Percentiles rank a stretch among this genome's conserved stretches.
Conservation (phyloP, 2,888 invertebrate genomes). For the Cerastis leucographa region DNA sequence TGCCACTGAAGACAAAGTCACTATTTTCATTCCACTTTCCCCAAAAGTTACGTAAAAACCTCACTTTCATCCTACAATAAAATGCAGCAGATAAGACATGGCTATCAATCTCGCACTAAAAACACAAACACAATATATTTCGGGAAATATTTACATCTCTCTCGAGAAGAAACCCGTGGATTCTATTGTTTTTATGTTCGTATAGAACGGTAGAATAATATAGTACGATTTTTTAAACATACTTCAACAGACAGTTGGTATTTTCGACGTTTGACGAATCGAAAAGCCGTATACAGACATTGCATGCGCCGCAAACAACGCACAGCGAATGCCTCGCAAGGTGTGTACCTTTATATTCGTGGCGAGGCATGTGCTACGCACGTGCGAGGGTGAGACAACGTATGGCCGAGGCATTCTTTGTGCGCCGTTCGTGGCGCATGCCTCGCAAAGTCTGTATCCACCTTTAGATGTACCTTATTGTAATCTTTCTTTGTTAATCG, state of each 20-base stretch:
- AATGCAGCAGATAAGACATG: conserved; percentile 8
- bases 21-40: background rate
- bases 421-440: too few relatives aligned
- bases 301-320: too few relatives aligned
- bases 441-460: too few relatives aligned
- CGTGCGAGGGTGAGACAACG: too few relatives aligned
- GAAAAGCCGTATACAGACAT: too few relatives aligned
- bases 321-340: too few relatives aligned
- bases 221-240: background rate
- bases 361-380: too few relatives aligned
- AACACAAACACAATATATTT: conserved; percentile 20
- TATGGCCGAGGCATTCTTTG: too few relatives aligned
- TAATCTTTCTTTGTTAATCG: too few relatives aligned
- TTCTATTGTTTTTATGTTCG: conserved; percentile 43
- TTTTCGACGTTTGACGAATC: background rate
- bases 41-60: background rate
- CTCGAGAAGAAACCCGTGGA: conserved; percentile 12
- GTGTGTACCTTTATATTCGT: too few relatives aligned
- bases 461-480: too few relatives aligned
- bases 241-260: background rate
- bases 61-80: background rate
- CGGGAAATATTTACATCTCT: conserved; percentile 28
- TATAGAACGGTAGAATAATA: background rate
- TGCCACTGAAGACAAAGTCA: too few relatives aligned
- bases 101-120: background rate